Evolutionary conservation across 2,113 vertebrate genomes (phyloP), one percentile per base, ranked within the genome.

Genomic region (Girardinichthys multiradiatus): DNA sequence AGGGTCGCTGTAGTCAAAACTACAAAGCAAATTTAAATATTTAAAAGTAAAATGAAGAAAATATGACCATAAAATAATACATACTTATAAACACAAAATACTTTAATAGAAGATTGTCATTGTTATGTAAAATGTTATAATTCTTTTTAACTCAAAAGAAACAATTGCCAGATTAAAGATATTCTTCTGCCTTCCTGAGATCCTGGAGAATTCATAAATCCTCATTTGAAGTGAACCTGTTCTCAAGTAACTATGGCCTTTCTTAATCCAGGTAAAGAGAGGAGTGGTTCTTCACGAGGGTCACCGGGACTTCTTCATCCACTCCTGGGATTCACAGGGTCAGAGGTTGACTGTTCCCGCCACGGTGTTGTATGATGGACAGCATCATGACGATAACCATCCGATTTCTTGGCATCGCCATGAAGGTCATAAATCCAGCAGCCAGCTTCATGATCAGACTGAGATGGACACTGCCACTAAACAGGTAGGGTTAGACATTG

Each of bases 271-370:
- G 91, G 78, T 94, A 19, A 92, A 82, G 27, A 81, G 86, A 70
- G 21, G 0, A 0, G 17, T 91, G 31, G 51, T 14, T 63, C 84
- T 95, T 63, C 75, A 90, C 73, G 61, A 85, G 7, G 89, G 86
- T 11, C 68, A 86, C 14, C 31, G 4, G 4, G 59, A 78, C 19
- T 91, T 94, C 58, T 13, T 37, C 13, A 57, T 94, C 60, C 69
- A 87, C 28, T 58, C 79, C 26, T 86, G 83, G 91, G 88, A 90
- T 73, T 87, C 88, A 1, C 31, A 69, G 0, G 90, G 91, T 15
- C 45, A 6, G 51, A 92, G 86, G 77, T 57, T 79, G 0, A 90
- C 68, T 1, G 64, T 85, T 30, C 59, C 31, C 31, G 84, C 91
- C 62, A 84, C 39, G 26, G 58, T 94, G 19, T 8, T 88, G 60